A percentile compares a stretch with the other conserved stretches of the same genome.
Conservation (phyloP, 2,113 vertebrate genomes). For the Paedocypris sp. region DNA sequence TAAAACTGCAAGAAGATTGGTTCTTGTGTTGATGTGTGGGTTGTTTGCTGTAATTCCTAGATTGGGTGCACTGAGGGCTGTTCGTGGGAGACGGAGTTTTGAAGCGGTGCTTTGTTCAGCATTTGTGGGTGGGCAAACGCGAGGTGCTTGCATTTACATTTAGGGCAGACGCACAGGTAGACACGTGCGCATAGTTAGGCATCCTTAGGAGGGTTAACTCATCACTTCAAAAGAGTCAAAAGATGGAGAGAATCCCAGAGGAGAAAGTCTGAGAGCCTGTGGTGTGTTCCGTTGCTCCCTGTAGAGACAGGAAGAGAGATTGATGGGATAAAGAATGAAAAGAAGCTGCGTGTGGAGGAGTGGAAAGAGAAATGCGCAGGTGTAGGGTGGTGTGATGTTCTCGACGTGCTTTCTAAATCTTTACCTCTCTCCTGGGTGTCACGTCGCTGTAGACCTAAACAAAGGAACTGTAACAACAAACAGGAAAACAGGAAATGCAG, state of each 20-base stretch:
- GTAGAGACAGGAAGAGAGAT: conserved; percentile 19
- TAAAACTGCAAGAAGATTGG: too few species aligned
- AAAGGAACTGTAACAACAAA: conserved; percentile 15
- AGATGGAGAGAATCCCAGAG: conserved; percentile 53
- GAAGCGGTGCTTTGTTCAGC: conserved; percentile 45
- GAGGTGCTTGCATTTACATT: conserved; percentile 42
- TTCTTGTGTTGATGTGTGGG: not conserved
- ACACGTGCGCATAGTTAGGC: conserved; percentile 47
- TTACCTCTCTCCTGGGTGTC: conserved; percentile 24
- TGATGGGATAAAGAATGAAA: conserved; percentile 25
- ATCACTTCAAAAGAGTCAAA: conserved; percentile 65
- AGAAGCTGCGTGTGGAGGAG: not conserved
- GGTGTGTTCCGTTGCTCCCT: conserved; percentile 51
- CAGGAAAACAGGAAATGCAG: conserved; percentile 29
- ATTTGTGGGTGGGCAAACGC: conserved; percentile 52
- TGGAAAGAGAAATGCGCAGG: conserved; percentile 35
- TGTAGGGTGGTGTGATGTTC: conserved; percentile 24
- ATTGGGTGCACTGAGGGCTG: conserved; percentile 31
- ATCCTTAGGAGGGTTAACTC: conserved; percentile 63
- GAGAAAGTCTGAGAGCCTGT: conserved; percentile 50
- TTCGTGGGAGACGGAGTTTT: conserved; percentile 51
- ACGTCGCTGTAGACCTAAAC: conserved; percentile 21
- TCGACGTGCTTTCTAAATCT: conserved; percentile 26
- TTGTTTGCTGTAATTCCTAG: conserved; percentile 42
- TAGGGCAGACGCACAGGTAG: conserved; percentile 31